Evolutionary conservation across 1,140 invertebrate species (phyloP).

Genomic region (Drosophila burlai): DNA sequence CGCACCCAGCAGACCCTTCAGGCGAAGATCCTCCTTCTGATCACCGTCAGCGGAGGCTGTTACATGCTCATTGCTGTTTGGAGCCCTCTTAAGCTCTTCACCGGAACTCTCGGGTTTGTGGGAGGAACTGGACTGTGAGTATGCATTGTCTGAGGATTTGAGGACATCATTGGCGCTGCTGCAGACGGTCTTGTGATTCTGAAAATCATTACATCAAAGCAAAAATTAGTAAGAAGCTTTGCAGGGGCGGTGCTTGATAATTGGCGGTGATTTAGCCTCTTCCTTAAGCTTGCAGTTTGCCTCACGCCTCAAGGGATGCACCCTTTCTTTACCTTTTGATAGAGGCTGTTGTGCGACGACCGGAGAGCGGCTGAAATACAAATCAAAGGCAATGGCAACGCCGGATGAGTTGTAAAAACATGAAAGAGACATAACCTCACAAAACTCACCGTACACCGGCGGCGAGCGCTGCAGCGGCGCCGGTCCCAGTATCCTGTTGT

Average conservation of each 20-base stretch:
- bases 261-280: background rate
- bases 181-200: constrained; percentile 19
- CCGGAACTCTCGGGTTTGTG: constrained; percentile 32
- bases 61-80: background rate
- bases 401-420: constrained; percentile 15
- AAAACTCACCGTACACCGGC: constrained; percentile 52
- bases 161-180: constrained; percentile 57
- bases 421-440: constrained; percentile 30
- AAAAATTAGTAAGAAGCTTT: background rate
- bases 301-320: background rate
- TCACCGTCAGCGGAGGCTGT: background rate
- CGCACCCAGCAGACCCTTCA: constrained; percentile 50
- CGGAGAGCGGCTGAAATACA: constrained; percentile 49
- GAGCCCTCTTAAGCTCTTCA: constrained; percentile 49
- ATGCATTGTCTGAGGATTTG: constrained; percentile 54
- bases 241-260: background rate
- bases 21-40: constrained; percentile 23
- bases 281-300: constrained; percentile 16
- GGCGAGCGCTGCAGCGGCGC: constrained; percentile 24
- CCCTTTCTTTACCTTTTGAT: constrained; percentile 78
- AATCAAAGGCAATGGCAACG: background rate
- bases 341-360: constrained; percentile 65
- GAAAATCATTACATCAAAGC: background rate
- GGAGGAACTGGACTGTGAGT: constrained; percentile 12
- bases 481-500: constrained; percentile 40